Evolutionary conservation across 2,113 vertebrate species (phyloP).

Genomic region (Spilogale gracilis): DNA sequence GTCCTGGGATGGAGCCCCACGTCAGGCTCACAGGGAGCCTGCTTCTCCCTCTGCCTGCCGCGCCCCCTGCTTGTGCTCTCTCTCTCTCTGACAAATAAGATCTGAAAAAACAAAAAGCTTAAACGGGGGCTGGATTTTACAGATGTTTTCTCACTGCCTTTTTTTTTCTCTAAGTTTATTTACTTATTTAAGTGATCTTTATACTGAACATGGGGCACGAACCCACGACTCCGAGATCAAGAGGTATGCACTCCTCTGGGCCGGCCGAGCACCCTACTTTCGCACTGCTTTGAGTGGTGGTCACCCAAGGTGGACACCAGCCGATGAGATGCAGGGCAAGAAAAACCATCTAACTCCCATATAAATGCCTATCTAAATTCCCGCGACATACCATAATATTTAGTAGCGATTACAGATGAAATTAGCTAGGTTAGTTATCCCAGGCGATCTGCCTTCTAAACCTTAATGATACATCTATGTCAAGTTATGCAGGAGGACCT

Average conservation of each 20-base stretch:
- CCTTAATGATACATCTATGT: neutral
- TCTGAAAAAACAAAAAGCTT: neutral
- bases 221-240: neutral
- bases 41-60: no score
- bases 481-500: neutral
- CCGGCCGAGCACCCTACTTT: neutral
- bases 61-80: no score
- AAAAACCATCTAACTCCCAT: neutral
- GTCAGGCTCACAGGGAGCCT: no score
- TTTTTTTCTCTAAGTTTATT: neutral
- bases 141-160: neutral
- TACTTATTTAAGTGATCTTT: neutral
- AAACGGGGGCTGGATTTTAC: neutral
- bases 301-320: neutral
- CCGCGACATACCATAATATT: constrained; percentile 7
- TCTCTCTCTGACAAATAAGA: no score
- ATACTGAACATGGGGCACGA: neutral
- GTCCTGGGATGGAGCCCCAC: no score
- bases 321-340: neutral
- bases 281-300: neutral
- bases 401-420: constrained; percentile 23
- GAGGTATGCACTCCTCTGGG: neutral
- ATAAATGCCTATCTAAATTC: neutral
- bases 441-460: neutral
- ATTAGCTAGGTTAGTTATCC: neutral